These are phyloP conservation scores for Chrysina gloriosa DNA, from an alignment of 2,888 invertebrate species.

Conservation along the genomic window DNA sequence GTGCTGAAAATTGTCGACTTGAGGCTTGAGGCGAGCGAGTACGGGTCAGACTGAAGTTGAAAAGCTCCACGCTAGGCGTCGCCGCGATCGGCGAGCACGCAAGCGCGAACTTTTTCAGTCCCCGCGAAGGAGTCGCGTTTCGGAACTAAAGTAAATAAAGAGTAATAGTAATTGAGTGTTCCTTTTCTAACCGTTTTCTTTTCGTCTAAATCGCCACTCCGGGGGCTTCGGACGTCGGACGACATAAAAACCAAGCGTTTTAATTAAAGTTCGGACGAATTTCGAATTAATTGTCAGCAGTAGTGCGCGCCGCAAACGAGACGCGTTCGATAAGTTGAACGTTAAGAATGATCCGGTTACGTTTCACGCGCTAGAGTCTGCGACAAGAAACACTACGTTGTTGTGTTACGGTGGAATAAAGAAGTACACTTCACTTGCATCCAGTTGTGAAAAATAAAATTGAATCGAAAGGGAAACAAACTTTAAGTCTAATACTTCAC, in stretches of 20 bases:
- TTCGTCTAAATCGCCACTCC: neutral
- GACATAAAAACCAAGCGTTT: slow-evolving; percentile 17
- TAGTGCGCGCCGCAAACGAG: neutral
- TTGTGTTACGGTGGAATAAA: too few relatives aligned
- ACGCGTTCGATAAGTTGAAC: slow-evolving; percentile 4
- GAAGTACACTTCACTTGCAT: too few relatives aligned
- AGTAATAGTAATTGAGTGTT: slow-evolving; percentile 54
- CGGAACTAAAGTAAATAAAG: slow-evolving; percentile 54
- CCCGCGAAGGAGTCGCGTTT: slow-evolving; percentile 38
- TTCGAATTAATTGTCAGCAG: slow-evolving; percentile 20
- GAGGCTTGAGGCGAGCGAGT: slow-evolving; percentile 57
- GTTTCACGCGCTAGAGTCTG: neutral
- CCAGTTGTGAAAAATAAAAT: too few relatives aligned
- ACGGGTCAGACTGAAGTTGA: slow-evolving; percentile 63
- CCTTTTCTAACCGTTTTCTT: slow-evolving; percentile 44
- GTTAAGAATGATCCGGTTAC: neutral
- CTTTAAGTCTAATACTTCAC: too few relatives aligned
- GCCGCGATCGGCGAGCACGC: slow-evolving; percentile 51
- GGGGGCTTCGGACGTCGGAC: neutral
- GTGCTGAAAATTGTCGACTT: slow-evolving; percentile 44
- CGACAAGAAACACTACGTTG: too few relatives aligned
- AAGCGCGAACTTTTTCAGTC: slow-evolving; percentile 51
- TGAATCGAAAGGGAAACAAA: too few relatives aligned
- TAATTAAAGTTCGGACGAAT: slow-evolving; percentile 26
- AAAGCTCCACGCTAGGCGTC: slow-evolving; percentile 59